These are phyloP conservation scores for Ammospiza caudacuta DNA, from an alignment of 2,113 vertebrate genomes.

Conservation along the genomic window DNA sequence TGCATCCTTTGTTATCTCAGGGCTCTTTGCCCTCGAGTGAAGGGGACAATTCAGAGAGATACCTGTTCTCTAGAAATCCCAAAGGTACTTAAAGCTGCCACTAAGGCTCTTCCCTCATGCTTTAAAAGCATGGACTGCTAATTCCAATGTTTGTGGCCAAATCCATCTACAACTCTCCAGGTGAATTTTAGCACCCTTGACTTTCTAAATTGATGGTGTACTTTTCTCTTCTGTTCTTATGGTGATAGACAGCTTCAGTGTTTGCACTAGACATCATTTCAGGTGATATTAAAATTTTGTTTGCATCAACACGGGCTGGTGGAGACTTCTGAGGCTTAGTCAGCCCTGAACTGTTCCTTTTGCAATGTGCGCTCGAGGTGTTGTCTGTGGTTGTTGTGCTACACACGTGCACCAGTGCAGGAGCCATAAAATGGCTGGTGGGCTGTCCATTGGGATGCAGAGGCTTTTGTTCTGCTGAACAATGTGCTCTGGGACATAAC, in stretches of 20 bases:
- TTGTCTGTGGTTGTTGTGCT: background rate
- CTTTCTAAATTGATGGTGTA: background rate
- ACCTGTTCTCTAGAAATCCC: background rate
- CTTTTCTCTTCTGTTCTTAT: background rate
- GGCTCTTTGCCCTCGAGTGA: background rate
- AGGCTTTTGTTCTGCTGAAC: background rate
- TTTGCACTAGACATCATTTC: background rate
- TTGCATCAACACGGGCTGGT: background rate
- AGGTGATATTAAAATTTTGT: background rate
- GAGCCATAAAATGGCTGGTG: background rate
- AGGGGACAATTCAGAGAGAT: background rate
- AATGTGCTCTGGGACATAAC: background rate
- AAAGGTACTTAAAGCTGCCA: background rate
- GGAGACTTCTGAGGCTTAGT: background rate
- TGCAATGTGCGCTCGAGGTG: background rate
- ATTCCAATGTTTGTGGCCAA: background rate
- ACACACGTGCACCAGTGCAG: fast-evolving
- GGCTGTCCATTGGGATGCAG: background rate
- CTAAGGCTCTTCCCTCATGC: background rate
- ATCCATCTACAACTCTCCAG: background rate
- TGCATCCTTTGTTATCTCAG: background rate
- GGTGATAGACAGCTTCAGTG: background rate
- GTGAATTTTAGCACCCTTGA: background rate
- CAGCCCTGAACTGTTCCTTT: background rate
- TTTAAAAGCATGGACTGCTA: background rate